Evolutionary conservation across 2,888 invertebrate species (phyloP).

Genomic region (Allophyes oxyacanthae): DNA sequence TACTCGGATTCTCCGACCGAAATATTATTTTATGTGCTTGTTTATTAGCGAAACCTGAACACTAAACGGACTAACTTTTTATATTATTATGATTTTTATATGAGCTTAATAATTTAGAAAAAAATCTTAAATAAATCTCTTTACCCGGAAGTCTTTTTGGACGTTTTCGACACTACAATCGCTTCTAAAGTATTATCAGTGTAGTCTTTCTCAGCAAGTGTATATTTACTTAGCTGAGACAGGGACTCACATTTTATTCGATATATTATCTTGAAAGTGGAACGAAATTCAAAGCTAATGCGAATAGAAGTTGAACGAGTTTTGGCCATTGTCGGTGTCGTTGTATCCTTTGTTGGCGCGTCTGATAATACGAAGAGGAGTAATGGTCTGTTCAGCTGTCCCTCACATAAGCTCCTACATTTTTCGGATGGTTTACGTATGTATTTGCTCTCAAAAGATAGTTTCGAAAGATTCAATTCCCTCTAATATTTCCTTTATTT

Average conservation of each 20-base stretch:
- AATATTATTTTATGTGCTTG: conserved; percentile 17
- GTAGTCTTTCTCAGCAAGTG: conserved; percentile 7
- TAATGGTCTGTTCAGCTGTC: conserved; percentile 56
- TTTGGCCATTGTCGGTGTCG: conserved; percentile 53
- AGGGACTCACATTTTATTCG: conserved; percentile 23
- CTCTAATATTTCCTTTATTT: conserved; percentile 2
- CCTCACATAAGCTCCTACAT: conserved; percentile 49
- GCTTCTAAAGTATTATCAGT: conserved; percentile 4
- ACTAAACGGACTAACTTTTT: no score
- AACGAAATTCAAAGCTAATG: conserved; percentile 55
- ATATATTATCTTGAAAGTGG: conserved; percentile 31
- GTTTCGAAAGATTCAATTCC: conserved; percentile 17
- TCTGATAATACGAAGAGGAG: conserved; percentile 53
- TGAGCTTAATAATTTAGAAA: not conserved
- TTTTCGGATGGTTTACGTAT: conserved; percentile 27
- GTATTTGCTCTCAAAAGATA: conserved; percentile 12
- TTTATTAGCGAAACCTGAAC: conserved; percentile 9
- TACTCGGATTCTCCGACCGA: conserved; percentile 7
- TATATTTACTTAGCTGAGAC: conserved; percentile 24
- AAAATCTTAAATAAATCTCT: not conserved
- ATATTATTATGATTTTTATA: no score
- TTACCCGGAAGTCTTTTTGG: not conserved
- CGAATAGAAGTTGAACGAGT: conserved; percentile 49
- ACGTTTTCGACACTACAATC: not conserved
- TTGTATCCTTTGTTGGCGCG: conserved; percentile 55